These are phyloP conservation scores for Moxostoma hubbsi DNA, from an alignment of 2,797 vertebrate species.

Conservation along the genomic window DNA sequence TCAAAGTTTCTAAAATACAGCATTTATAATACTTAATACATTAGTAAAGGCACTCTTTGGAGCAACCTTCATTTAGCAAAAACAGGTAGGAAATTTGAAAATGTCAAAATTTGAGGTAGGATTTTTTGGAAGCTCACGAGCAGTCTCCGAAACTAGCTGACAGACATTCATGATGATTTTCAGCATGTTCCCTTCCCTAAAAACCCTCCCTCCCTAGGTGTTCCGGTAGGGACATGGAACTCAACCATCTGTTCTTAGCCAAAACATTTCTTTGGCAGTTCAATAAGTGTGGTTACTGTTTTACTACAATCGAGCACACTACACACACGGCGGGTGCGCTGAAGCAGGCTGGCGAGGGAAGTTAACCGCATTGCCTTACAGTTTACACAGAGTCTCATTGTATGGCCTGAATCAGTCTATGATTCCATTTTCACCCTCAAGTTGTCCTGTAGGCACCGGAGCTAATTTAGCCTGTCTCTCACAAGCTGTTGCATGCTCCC, in stretches of 20 bases:
- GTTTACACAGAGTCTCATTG: constrained; percentile 34
- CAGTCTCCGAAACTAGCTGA: constrained; percentile 10
- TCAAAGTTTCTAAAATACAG: too few relatives aligned
- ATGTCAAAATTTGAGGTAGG: not conserved
- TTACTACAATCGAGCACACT: constrained; percentile 9
- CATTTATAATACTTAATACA: too few relatives aligned
- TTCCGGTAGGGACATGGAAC: not conserved
- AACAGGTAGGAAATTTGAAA: not conserved
- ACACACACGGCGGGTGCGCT: not conserved
- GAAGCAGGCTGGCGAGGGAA: not conserved
- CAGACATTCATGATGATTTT: not conserved
- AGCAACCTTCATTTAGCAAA: too few relatives aligned
- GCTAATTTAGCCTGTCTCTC: constrained; percentile 39
- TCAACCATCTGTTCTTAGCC: not conserved
- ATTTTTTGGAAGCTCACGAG: not conserved
- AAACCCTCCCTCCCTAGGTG: not conserved
- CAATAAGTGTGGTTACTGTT: constrained; percentile 25
- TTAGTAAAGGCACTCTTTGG: too few relatives aligned
- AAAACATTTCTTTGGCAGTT: not conserved
- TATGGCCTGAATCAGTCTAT: constrained; percentile 23
- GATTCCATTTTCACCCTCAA: constrained; percentile 27
- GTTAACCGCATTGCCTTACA: not conserved
- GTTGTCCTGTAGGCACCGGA: not conserved
- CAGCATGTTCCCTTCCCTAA: constrained; percentile 1
- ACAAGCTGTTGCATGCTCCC: constrained; percentile 46